phyloP scores from a whole-genome alignment of 2,113 vertebrate species.

The Cygnus buccinator region DNA sequence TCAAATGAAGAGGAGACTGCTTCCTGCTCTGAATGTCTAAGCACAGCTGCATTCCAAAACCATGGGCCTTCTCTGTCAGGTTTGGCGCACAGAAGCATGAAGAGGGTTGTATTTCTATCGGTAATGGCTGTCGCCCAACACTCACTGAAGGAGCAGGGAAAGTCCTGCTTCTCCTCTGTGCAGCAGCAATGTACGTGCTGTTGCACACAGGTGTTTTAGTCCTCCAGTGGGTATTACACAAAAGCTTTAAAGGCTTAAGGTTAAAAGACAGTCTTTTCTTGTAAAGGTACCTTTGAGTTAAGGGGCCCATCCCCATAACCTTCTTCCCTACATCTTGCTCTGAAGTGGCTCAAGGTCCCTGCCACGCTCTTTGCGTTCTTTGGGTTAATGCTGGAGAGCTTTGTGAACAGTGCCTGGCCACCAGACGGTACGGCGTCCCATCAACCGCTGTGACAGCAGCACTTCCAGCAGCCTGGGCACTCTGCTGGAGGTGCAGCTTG shows the following conservation, averaged over 20 bases:
- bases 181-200: not conserved
- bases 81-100: not conserved
- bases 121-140: too few species aligned
- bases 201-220: not conserved
- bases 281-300: not conserved
- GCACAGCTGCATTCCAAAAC: not conserved
- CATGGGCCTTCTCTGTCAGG: not conserved
- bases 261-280: not conserved
- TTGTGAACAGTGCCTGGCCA: not conserved
- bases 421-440: rapidly evolving
- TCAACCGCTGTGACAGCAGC: not conserved
- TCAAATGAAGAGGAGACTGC: not conserved
- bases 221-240: not conserved
- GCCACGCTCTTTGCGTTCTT: not conserved
- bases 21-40: not conserved
- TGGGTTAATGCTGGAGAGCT: not conserved
- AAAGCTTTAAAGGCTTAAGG: not conserved
- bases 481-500: not conserved
- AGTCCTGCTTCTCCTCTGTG: not conserved
- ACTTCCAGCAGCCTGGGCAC: not conserved
- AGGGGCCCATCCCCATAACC: not conserved
- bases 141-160: not conserved
- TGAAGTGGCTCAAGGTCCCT: not conserved
- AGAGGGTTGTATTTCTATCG: not conserved
- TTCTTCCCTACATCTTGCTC: not conserved